These are phyloP conservation scores for Siderastrea radians DNA, from an alignment of 92 coral and sea anemone genomes.

Conservation along the genomic window DNA sequence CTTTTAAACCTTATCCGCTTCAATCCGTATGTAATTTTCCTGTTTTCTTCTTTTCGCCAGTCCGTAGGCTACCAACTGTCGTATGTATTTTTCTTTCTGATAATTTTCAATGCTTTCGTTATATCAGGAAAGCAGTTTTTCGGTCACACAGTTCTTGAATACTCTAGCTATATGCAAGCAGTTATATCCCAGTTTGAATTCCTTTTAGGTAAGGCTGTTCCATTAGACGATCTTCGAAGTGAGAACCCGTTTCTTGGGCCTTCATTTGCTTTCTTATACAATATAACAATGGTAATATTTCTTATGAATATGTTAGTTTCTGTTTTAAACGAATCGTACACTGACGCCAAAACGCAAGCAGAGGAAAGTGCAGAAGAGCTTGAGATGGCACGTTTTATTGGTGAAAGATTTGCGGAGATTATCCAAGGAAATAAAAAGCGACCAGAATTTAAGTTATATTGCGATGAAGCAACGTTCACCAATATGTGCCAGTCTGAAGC, in stretches of 20 bases:
- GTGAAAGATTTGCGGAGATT: slow-evolving; percentile 3
- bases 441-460: slow-evolving; percentile 15
- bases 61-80: slow-evolving; percentile 42
- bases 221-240: slow-evolving; percentile 32
- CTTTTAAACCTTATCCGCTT: slow-evolving; percentile 56
- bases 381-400: slow-evolving; percentile 63
- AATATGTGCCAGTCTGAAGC: slow-evolving; percentile 37
- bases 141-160: slow-evolving; percentile 33
- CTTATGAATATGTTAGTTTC: slow-evolving; percentile 62
- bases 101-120: slow-evolving; percentile 33
- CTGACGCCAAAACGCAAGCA: slow-evolving; percentile 29
- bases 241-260: slow-evolving; percentile 46
- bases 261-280: slow-evolving; percentile 26
- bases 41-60: slow-evolving; percentile 49
- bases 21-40: slow-evolving; percentile 48
- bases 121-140: slow-evolving; percentile 57
- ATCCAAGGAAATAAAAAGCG: not conserved
- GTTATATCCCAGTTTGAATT: slow-evolving; percentile 56
- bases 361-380: slow-evolving; percentile 41
- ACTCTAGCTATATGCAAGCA: slow-evolving; percentile 32
- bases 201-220: slow-evolving; percentile 58
- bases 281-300: slow-evolving; percentile 42
- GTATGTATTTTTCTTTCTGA: slow-evolving; percentile 25
- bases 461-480: slow-evolving; percentile 19
- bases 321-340: slow-evolving; percentile 59